phyloP scores from a whole-genome alignment of 2,888 invertebrate species.

The Melinaea menophilus region DNA sequence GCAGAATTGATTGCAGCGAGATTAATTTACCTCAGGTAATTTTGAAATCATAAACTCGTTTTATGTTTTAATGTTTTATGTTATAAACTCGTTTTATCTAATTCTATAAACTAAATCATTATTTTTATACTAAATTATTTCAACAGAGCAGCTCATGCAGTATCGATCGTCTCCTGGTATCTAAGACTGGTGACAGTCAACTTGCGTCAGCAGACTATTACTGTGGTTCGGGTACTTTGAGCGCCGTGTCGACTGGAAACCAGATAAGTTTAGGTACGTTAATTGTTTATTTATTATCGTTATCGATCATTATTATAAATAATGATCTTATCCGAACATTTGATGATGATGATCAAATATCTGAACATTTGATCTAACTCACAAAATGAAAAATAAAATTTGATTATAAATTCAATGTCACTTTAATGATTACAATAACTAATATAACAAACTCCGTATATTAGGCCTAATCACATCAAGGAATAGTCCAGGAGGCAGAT shows the following conservation, averaged over 20 bases:
- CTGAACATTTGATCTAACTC: too few species aligned
- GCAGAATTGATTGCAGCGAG: slow-evolving; percentile 65
- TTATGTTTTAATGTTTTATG: too few species aligned
- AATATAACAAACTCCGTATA: too few species aligned
- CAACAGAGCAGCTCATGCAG: slow-evolving; percentile 63
- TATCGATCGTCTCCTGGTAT: slow-evolving; percentile 70
- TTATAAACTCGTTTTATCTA: too few species aligned
- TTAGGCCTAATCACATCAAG: slow-evolving; percentile 55
- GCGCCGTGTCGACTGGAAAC: slow-evolving; percentile 38
- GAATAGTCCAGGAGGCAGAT: slow-evolving; percentile 66
- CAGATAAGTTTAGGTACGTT: slow-evolving; percentile 43
- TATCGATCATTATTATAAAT: background rate
- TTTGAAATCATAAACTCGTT: too few species aligned
- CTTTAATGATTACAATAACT: too few species aligned
- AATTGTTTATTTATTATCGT: background rate
- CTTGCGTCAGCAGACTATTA: slow-evolving; percentile 65
- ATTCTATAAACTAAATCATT: too few species aligned
- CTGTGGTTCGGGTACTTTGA: slow-evolving; percentile 69
- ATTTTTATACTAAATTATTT: too few species aligned
- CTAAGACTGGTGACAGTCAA: slow-evolving; percentile 63
- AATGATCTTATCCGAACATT: too few species aligned
- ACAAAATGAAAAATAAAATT: too few species aligned
- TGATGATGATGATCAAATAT: too few species aligned
- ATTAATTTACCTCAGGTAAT: slow-evolving; percentile 69
- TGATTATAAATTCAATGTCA: too few species aligned